Base-by-base conservation (phyloP, 2,113 vertebrate species). In the Heterotis niloticus region DNA sequence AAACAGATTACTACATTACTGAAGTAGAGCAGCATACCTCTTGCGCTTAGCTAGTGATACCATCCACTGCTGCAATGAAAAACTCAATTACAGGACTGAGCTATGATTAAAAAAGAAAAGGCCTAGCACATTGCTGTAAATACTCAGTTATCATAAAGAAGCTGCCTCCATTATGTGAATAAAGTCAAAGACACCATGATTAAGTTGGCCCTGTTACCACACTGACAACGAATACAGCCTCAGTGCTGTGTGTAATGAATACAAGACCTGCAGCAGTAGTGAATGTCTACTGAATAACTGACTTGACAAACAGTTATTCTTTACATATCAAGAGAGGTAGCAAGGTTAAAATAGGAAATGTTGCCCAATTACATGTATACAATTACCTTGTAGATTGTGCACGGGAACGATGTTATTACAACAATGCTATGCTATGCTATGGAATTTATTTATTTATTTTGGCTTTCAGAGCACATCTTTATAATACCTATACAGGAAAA, bases 201-300 rank as follows among this genome's bases (percentile, higher is more conserved):
- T 83, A 86, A 82, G 84, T 84, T 69, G 69, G 70, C 81, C 28
- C 23, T 51, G 81, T 80, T 79, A 65, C 57, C 64, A 76, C 44
- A 5, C n/a, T 10, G n/a, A 74, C 65, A 54, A 52, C 70, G 44
- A 70, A 64, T 76, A 81, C 56, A 75, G 66, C 73, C 51, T 75
- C 69, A 81, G 78, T 64, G 75, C 71, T 83, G 82, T 79, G 82
- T 80, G 82, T 67, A 28, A 80, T 20, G 76, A 78, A 81, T 86
- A 78, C 78, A 24, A 64, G 73, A 69, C 79, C 83, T 29, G 64
- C 73, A 79, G 82, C 81, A 86, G 66, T 82, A 84, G 80, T 44
- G 80, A 80, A 90, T 80, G 82, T 82, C 71, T 80, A 87, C 85
- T 81, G 79, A 86, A 88, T 85, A 85, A 80, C 85, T 84, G 78